Conservation (phyloP, 1,140 invertebrate genomes). For the Radopholus similis region DNA sequence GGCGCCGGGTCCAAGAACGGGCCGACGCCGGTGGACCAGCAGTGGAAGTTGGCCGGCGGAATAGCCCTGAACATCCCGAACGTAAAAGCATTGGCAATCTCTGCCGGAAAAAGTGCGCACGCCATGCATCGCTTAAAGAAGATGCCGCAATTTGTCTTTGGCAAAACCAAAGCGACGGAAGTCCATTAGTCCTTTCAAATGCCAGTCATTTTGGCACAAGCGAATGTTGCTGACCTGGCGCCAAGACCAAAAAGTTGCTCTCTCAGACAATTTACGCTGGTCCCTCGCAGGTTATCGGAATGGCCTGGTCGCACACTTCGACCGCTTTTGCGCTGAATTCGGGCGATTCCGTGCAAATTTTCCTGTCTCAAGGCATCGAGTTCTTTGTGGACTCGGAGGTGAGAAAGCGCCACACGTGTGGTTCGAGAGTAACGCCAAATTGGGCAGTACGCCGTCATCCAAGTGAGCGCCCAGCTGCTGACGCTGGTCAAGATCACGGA, state of each 20-base stretch:
- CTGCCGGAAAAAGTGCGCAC: background rate
- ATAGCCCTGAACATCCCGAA: conserved; percentile 60
- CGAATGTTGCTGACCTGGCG: too few relatives aligned
- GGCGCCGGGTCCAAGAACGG: conserved; percentile 9
- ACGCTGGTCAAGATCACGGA: conserved; percentile 38
- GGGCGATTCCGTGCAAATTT: conserved; percentile 41
- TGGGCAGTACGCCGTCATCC: conserved; percentile 35
- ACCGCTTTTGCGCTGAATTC: conserved; percentile 47
- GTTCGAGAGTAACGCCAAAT: background rate
- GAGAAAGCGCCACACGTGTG: background rate
- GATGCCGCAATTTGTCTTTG: too few relatives aligned
- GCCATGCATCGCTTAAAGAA: too few relatives aligned
- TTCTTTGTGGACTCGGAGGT: conserved; percentile 29
- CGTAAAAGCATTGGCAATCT: background rate
- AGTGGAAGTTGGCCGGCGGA: conserved; percentile 64
- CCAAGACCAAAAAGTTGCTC: too few relatives aligned
- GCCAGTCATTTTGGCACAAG: too few relatives aligned
- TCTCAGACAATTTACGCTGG: background rate
- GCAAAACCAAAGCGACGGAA: too few relatives aligned
- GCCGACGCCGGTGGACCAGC: conserved; percentile 57
- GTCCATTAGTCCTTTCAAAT: too few relatives aligned
- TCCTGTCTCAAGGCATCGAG: conserved; percentile 42
- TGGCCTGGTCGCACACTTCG: conserved; percentile 38
- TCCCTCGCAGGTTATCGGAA: conserved; percentile 23
- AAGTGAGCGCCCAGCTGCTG: conserved; percentile 34